Base-by-base conservation (phyloP, 1,140 invertebrate species). In the Aphaenogaster rudis region DNA sequence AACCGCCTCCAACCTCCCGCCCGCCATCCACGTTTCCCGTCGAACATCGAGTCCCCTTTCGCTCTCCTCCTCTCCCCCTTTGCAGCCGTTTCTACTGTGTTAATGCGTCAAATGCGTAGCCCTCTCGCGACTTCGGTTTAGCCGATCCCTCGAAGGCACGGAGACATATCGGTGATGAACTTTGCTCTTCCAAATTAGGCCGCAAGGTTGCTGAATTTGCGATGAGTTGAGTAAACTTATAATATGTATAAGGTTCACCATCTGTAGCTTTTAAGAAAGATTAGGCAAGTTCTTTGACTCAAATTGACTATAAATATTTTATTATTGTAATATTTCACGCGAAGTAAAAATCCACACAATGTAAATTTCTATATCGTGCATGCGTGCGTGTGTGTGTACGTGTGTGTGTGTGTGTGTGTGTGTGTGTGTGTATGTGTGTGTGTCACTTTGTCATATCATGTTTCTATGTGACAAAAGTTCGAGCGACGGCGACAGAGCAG, bases 71-170 rank as follows among this genome's bases (percentile, higher is more conserved):
- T 66, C 54, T n/a, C 9, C 36, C 57, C n/a, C 48, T 86, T 54
- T 76, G 74, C 64, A 52, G 52, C 82, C 82, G 67, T 87, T 80
- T 76, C 87, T 78, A 72, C 79, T 78, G 90, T 89, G 89, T 92
- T 92, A 91, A 92, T 92, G 88, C 91, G 89, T 92, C 88, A 91
- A 91, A 90, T 88, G 90, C 89, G 86, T 88, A 76, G 63, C 86
- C 67, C 80, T 84, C 78, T 71, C 86, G 59, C 86, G 67, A 79
- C 76, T 90, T 74, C 15, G 66, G n/a, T 64, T 76, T 84, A 69
- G 39, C 72, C 42, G 76, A 82, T 76, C 57, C 64, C 57, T 54
- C 28, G 7, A 39, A 59, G 39, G 28, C 28, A 33, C 8, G 21
- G 21, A 84, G 42, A 64, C 33, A 13, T 76, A 84, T 76, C 33